These are phyloP conservation scores for Lucifuga dentata DNA, from an alignment of 2,113 vertebrate species.

Conservation along the genomic window DNA sequence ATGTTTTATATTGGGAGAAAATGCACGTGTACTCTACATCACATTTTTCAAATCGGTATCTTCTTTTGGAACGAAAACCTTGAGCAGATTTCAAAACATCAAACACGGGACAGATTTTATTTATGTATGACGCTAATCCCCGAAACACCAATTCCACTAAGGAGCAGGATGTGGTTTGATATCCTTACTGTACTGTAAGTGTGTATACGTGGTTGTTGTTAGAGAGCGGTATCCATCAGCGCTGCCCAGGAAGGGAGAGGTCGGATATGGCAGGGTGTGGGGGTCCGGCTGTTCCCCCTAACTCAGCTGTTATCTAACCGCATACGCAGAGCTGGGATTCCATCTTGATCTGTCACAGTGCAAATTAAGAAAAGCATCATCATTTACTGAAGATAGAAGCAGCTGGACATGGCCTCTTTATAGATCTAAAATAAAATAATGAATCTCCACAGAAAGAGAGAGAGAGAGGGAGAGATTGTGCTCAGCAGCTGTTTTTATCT, in stretches of 20 bases:
- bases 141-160: background rate
- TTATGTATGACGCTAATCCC: background rate
- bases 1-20: too few relatives aligned
- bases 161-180: conserved; percentile 21
- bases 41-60: background rate
- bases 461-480: too few relatives aligned
- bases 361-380: background rate
- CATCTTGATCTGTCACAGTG: background rate
- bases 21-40: too few relatives aligned
- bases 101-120: background rate
- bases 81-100: background rate
- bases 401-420: background rate
- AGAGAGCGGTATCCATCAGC: conserved; percentile 67
- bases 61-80: background rate
- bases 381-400: background rate
- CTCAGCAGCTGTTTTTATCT: conserved; percentile 3
- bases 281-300: conserved; percentile 30
- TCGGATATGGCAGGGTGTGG: conserved; percentile 47
- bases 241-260: conserved; percentile 71
- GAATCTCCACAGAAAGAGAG: conserved; percentile 8
- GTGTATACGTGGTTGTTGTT: conserved; percentile 37
- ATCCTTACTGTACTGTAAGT: background rate
- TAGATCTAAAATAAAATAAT: background rate
- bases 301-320: conserved; percentile 53
- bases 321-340: background rate